Base-by-base conservation (phyloP, 2,888 invertebrate species). In the Acrobasis suavella region DNA sequence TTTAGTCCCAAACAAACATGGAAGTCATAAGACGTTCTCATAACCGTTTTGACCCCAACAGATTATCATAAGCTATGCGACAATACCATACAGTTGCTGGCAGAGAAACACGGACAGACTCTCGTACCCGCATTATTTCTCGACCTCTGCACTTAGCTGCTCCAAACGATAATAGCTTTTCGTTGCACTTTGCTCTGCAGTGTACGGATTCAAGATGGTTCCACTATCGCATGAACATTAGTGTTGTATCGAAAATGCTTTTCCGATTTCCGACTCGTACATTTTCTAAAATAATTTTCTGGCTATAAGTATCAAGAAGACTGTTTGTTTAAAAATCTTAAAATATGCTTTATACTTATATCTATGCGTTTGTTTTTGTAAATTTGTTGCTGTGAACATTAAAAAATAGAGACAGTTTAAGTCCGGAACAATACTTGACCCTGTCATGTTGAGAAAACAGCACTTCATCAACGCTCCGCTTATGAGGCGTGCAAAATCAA, bases 91-190 rank as follows among this genome's bases (percentile, higher is more conserved):
- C 58, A 58, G 58, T 58, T 49, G 16, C n/a, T 58, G 16, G 58
- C 52, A 54, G 14, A 15, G 12, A 39, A 17, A 56, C 55, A 55
- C 39, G 6, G 55, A 39, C 42, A 17, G 42, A 38, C 8, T 15
- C 54, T 42, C 2, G 12, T 14, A 42, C 38, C 16, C n/a, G 52
- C 14, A 10, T 15, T 55, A 16, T 37, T 10, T 55, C 16, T 16
- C 42, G 56, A 56, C 56, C 56, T 56, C 42, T 56, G 56, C 42
- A 17, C 56, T 56, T 56, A 22, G n/a, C n/a, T n/a, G 54, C 42
- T 22, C 15, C 16, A 14, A 39, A 56, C 42, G n/a, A 42, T 56
- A 56, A 56, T 56, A 12, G 42, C 56, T n/a, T 38, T 39, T 7
- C 38, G 5, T 12, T 16, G 56, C 56, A 39, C 38, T 56, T 6